Evolutionary conservation across 1,140 invertebrate species (phyloP).

Genomic region (Anthonomus grandis): DNA sequence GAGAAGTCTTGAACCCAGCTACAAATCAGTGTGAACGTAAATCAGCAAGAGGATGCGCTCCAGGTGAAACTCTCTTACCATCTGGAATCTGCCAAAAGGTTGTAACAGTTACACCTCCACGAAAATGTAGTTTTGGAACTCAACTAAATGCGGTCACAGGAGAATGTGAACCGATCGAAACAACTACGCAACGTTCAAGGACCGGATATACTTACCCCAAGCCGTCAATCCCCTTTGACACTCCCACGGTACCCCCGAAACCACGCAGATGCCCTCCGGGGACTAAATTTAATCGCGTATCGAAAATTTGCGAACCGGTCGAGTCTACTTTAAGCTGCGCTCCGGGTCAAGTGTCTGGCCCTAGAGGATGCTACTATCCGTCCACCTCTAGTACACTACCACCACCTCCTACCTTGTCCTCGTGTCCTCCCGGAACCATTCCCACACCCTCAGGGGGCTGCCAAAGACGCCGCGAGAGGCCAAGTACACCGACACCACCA

Average conservation of each 20-base stretch:
- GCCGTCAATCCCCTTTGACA: slow-evolving; percentile 18
- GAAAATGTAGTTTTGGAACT: background rate
- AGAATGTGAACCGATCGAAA: slow-evolving; percentile 9
- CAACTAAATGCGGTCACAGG: background rate
- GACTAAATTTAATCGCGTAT: background rate
- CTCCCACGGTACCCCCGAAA: too few relatives aligned
- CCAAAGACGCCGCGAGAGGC: background rate
- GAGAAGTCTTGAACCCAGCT: background rate
- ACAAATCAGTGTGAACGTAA: background rate
- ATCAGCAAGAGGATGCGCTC: too few relatives aligned
- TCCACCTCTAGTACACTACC: background rate
- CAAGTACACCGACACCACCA: slow-evolving; percentile 3
- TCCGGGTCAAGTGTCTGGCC: slow-evolving; percentile 2
- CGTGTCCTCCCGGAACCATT: slow-evolving; percentile 3
- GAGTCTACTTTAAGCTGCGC: background rate
- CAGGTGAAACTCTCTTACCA: background rate
- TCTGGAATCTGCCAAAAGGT: background rate
- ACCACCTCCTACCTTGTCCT: background rate
- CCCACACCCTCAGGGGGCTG: slow-evolving; percentile 18
- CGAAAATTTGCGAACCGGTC: slow-evolving; percentile 18
- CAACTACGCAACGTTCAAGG: background rate
- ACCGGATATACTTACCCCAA: slow-evolving; percentile 17
- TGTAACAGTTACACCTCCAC: background rate
- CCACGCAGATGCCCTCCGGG: too few relatives aligned
- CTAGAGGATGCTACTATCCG: slow-evolving; percentile 11